phyloP scores from a whole-genome alignment of 2,113 vertebrate genomes.

The Gavia stellata region DNA sequence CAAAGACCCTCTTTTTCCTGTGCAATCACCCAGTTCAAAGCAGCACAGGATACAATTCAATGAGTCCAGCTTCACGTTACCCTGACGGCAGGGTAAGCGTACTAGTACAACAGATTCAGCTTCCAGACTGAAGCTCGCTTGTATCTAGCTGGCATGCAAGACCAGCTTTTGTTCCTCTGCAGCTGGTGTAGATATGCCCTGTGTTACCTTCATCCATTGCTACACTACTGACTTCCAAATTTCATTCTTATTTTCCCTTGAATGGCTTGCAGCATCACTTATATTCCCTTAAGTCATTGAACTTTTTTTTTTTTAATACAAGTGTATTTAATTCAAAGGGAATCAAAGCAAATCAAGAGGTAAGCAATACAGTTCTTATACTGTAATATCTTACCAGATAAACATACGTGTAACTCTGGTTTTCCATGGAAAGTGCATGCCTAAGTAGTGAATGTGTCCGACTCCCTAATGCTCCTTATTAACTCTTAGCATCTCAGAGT shows the following conservation, averaged over 20 bases:
- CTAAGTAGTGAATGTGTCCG: fast-evolving
- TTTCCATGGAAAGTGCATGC: background rate
- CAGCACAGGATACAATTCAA: background rate
- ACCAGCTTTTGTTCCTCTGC: background rate
- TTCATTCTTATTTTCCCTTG: background rate
- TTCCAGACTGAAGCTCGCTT: background rate
- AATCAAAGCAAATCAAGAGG: background rate
- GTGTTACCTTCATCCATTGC: background rate
- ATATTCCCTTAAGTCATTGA: background rate
- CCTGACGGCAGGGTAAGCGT: background rate
- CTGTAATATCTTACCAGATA: background rate
- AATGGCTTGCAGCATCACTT: fast-evolving
- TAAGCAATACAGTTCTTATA: background rate
- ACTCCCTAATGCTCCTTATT: background rate
- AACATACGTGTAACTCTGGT: background rate
- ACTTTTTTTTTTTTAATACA: background rate
- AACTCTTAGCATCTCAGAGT: background rate
- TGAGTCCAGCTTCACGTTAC: background rate
- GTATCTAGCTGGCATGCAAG: background rate
- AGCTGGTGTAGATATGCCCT: background rate
- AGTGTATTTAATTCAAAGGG: background rate
- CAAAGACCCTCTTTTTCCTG: background rate
- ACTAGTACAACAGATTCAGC: background rate
- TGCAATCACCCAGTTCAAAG: background rate
- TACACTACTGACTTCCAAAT: background rate